Base-by-base conservation (phyloP, 2,888 invertebrate species). In the Selenia dentaria region DNA sequence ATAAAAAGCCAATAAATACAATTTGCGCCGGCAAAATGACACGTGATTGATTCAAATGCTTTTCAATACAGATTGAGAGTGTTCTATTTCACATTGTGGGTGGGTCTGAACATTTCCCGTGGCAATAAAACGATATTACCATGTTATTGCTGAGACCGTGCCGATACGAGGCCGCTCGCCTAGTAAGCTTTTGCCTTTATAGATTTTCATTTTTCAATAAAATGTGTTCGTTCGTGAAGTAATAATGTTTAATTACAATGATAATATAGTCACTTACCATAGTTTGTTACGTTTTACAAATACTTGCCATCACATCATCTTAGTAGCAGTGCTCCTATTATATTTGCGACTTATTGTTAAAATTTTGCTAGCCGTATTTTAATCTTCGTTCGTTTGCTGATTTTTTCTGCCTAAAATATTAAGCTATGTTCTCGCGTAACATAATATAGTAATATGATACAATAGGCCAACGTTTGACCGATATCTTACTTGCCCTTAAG, bases 121-220 rank as follows among this genome's bases (percentile, higher is more conserved):
- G 11, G 31, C 42, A 43, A 60, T 59, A 63, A 59, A 61, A 50
- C 24, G 44, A 53, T 58, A 62, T 62, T 54, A 57, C 59, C 51
- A 50, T 61, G 55, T 59, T 55, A 62, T 61, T 59, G 50, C 57
- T 26, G 31, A 29, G 12, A 24, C 28, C 12, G 20, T 16, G 37
- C 18, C n/a, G 20, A 26, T 27, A 40, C 27, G 16, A 36, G 13
- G n/a, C 4, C 14, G n/a, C 22, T 3, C 14, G 27, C 36, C 8
- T 24, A 31, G 6, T n/a, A n/a, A 24, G 22, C 14, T 40, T 33
- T 42, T 12, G 20, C 22, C 10, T 29, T 28, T 37, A 26, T 22
- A 27, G 2, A 39, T 18, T 10, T 34, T 28, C 20, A 22, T 41
- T 16, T 20, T 31, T 29, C 20, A 31, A 42, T 35, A 35, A 31